These are phyloP conservation scores for Anodontia alba DNA, from an alignment of 2,888 invertebrate genomes.

Conservation along the genomic window DNA sequence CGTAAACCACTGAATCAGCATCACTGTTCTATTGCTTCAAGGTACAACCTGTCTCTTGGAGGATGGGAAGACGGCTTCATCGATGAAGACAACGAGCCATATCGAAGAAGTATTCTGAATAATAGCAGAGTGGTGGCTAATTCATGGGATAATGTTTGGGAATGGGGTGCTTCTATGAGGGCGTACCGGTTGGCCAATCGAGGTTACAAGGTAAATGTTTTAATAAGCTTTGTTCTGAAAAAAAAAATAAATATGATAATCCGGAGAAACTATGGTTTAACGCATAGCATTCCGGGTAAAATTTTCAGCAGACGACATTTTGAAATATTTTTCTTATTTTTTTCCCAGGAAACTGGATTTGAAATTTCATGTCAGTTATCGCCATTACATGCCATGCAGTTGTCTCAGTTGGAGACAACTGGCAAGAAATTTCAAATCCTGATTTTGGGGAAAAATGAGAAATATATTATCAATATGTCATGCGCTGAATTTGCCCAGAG, in stretches of 20 bases:
- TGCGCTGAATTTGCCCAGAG: too few relatives aligned
- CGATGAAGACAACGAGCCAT: slow-evolving; percentile 6
- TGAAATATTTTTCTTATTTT: too few relatives aligned
- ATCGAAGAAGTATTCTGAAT: slow-evolving; percentile 26
- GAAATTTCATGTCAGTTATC: too few relatives aligned
- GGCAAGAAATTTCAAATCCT: too few relatives aligned
- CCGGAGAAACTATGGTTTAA: not conserved
- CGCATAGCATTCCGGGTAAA: not conserved
- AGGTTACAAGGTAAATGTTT: slow-evolving; percentile 73
- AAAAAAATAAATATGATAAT: not conserved
- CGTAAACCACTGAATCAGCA: too few relatives aligned
- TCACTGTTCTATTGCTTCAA: too few relatives aligned
- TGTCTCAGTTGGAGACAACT: too few relatives aligned
- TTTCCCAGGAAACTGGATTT: too few relatives aligned
- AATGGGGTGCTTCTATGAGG: slow-evolving; percentile 62
- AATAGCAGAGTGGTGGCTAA: slow-evolving; percentile 59
- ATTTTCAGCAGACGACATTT: not conserved
- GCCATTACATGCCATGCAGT: too few relatives aligned
- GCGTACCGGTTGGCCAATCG: slow-evolving; percentile 72
- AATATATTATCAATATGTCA: too few relatives aligned
- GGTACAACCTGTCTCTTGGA: slow-evolving; percentile 37
- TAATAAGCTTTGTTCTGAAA: too few relatives aligned
- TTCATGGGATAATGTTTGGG: slow-evolving; percentile 76
- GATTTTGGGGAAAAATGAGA: too few relatives aligned
- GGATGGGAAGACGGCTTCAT: slow-evolving; percentile 65